Evolutionary conservation across 2,888 invertebrate genomes (phyloP).

Genomic region (Ectemnius continuus): DNA sequence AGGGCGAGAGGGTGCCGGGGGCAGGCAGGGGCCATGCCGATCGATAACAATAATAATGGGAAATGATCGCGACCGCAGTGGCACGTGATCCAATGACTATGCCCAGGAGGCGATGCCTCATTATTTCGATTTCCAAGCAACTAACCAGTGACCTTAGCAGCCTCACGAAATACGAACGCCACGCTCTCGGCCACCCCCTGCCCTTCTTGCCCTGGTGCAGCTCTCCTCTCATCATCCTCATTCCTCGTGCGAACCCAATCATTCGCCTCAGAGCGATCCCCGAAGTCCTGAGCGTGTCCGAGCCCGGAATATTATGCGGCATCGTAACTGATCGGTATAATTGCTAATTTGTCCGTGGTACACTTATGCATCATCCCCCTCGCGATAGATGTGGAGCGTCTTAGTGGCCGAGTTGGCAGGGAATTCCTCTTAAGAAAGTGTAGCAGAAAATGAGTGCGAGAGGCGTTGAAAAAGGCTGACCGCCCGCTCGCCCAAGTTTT

Average conservation of each 20-base stretch:
- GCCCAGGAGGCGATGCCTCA: slow-evolving; percentile 72
- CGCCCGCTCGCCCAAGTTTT: neutral
- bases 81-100: slow-evolving; percentile 76
- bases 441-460: neutral
- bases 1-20: slow-evolving; percentile 38
- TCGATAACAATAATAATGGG: slow-evolving; percentile 74
- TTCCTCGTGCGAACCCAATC: slow-evolving; percentile 68
- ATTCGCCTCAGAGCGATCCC: slow-evolving; percentile 54
- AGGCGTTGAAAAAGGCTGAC: too few relatives aligned
- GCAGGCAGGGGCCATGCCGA: slow-evolving; percentile 60
- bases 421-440: neutral
- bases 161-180: slow-evolving; percentile 67
- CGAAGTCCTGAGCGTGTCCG: slow-evolving; percentile 54
- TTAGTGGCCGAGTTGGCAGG: neutral
- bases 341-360: slow-evolving; percentile 43
- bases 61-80: slow-evolving; percentile 76
- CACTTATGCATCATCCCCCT: slow-evolving; percentile 11
- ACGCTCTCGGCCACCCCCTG: slow-evolving; percentile 35
- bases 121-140: slow-evolving; percentile 74
- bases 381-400: neutral
- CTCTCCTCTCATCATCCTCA: slow-evolving; percentile 55
- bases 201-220: slow-evolving; percentile 17
- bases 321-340: slow-evolving; percentile 60
- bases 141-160: slow-evolving; percentile 71
- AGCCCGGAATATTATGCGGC: slow-evolving; percentile 59